Evolutionary conservation across 2,888 invertebrate genomes (phyloP).

Genomic region (Tenthredo distinguenda): DNA sequence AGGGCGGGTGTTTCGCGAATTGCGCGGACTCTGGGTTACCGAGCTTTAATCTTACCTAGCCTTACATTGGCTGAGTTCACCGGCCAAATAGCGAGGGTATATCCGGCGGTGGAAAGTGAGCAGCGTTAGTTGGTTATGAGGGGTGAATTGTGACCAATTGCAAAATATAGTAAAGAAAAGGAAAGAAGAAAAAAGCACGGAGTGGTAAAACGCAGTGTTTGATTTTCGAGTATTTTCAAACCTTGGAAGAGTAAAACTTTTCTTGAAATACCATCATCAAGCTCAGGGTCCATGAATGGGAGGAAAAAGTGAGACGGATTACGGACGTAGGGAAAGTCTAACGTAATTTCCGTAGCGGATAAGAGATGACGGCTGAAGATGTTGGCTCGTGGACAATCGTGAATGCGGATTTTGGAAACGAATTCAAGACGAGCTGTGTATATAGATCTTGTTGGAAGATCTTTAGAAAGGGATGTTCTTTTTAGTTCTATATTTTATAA

Average conservation of each 20-base stretch:
- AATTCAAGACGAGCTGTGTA: not conserved
- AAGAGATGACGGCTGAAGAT: not conserved
- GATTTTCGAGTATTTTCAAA: not conserved
- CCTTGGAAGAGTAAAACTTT: not conserved
- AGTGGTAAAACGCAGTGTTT: not conserved
- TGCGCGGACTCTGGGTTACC: constrained; percentile 37
- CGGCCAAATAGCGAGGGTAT: constrained; percentile 30
- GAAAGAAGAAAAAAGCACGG: not conserved
- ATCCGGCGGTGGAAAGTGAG: constrained; percentile 7
- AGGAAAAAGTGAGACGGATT: not conserved
- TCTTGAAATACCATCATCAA: constrained; percentile 14
- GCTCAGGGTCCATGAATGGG: not conserved
- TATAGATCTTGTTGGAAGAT: not conserved
- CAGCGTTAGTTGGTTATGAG: constrained; percentile 11
- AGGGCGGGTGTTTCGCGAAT: constrained; percentile 50
- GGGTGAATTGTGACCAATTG: constrained; percentile 11
- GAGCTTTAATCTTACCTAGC: constrained; percentile 44
- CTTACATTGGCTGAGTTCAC: constrained; percentile 24
- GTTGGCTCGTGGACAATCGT: constrained; percentile 1
- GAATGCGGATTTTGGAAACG: constrained; percentile 8
- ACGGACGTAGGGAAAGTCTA: not conserved
- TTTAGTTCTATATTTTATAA: not conserved
- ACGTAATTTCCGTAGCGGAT: constrained; percentile 40
- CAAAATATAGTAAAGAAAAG: not conserved
- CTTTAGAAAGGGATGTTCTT: not conserved